phyloP scores from a whole-genome alignment of 1,140 invertebrate species.

The Oncopeltus fasciatus region DNA sequence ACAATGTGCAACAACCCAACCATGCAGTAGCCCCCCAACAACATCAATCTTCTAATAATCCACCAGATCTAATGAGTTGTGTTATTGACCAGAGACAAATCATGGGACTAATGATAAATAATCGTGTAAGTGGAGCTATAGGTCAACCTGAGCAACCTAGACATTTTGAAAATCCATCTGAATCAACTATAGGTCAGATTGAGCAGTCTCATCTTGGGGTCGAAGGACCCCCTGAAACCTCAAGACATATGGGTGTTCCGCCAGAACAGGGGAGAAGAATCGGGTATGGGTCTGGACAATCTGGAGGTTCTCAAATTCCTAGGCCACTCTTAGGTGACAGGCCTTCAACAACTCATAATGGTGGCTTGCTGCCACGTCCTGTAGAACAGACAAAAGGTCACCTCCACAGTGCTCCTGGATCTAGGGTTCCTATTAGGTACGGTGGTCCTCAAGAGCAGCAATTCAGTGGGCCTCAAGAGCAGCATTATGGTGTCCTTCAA shows the following conservation, averaged over 20 bases:
- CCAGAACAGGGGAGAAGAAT: not conserved
- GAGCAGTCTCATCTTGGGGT: not conserved
- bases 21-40: too few relatives aligned
- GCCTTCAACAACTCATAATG: not conserved
- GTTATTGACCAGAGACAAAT: too few relatives aligned
- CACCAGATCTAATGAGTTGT: too few relatives aligned
- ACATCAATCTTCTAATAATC: too few relatives aligned
- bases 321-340: not conserved
- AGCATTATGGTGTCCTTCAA: too few relatives aligned
- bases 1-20: too few relatives aligned
- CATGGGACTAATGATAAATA: too few relatives aligned
- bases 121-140: not conserved
- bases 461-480: too few relatives aligned
- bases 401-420: too few relatives aligned
- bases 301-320: not conserved
- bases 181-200: not conserved
- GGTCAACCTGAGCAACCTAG: not conserved
- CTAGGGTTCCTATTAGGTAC: too few relatives aligned
- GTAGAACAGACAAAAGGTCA: too few relatives aligned
- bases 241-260: not conserved
- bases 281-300: not conserved
- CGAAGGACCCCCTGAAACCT: not conserved
- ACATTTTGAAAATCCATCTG: not conserved
- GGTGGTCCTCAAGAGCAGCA: too few relatives aligned
- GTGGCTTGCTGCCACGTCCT: not conserved